Base-by-base conservation (phyloP, 2,797 vertebrate genomes). In the Myotis vivesi region DNA sequence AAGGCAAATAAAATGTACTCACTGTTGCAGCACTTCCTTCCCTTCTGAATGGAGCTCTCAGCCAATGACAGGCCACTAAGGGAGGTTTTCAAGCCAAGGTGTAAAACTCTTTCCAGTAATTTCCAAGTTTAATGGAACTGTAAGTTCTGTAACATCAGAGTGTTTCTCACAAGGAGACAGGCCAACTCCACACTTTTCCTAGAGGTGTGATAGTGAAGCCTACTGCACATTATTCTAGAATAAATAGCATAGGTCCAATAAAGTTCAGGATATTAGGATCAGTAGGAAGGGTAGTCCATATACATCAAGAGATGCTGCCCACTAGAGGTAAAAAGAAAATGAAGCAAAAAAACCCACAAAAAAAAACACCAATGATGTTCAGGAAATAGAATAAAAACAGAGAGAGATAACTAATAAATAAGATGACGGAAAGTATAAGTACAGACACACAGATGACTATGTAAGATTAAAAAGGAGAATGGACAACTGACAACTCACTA, bases 1-100 rank as follows among this genome's bases (percentile, higher is more conserved):
- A 84, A 85, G 82, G 87, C 62, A 96, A 94, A 87, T 64, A 91
- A 96, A 94, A 89, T 77, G 62, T 97, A 97, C 73, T 97, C 97
- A 97, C 44, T 49, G 94, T 87, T 62, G 41, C 25, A 92, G 72
- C 41, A 96, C 16, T 92, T 96, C 85, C 49, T 93, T 97, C 91
- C 91, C 89, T 95, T 91, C 88, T 71, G 57, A 92, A 76, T 92
- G 95, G 80, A 71, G 94, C 71, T 94, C 87, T 95, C 68, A 77
- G 89, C 53, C 68, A 95, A 62, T 72, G 87, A 93, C 66, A 97
- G 76, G 77, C 75, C 20, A 53, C 87, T 95, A 94, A 53, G 12
- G 92, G 80, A 90, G 81, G 77, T 85, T 87, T 92, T 91, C 89
- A 97, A 89, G 68, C 15, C n/a, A 36, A 97, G 11, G 44, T 73